Evolutionary conservation across 2,797 vertebrate genomes (phyloP), one percentile per base, ranked within the genome.

Genomic region (Halcyon smyrnensis): DNA sequence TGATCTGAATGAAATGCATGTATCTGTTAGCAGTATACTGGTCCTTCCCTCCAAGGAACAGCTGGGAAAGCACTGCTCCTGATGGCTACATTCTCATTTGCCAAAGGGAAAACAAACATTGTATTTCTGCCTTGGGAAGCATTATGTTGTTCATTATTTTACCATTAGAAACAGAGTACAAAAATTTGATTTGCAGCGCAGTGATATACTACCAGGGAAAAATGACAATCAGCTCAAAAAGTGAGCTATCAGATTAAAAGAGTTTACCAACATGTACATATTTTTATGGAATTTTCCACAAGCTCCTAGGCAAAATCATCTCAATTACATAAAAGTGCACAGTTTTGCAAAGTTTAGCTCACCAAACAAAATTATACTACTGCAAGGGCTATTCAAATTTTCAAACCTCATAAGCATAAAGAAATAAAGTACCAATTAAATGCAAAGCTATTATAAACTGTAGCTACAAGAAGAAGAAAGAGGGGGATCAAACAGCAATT

Each of bases 401-500:
- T 94, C 69, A 95, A 93, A 95, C 27, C 77, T 89, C 63, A 41
- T 84, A 88, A 92, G 75, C 62, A 85, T 95, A 95, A 93, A 24
- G 3, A 94, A 96, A 95, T 93, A 91, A 96, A 97, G 96, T 79
- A 74, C 28, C 54, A 81, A 76, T 83, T 95, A 95, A 94, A 91
- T 53, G 68, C 34, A 94, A 94, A 88, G 46, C 28, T 83, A 73
- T 87, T 94, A 82, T 88, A 78, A 96, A 92, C 76, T 94, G 73
- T 95, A 93, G 46, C 73, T 96, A 96, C 64, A 86, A 79, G 84
- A 95, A 78, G 63, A 83, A 75, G 36, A 25, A 24, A 18, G 27
- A 45, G 30, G 3, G 37, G 16, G 3, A 7, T 16, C n/a, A 87
- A 71, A 36, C 10, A 84, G 11, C 1, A 6, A 70, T 64, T 75